phyloP scores from a whole-genome alignment of 1,140 invertebrate genomes.

The Cepaea nemoralis region DNA sequence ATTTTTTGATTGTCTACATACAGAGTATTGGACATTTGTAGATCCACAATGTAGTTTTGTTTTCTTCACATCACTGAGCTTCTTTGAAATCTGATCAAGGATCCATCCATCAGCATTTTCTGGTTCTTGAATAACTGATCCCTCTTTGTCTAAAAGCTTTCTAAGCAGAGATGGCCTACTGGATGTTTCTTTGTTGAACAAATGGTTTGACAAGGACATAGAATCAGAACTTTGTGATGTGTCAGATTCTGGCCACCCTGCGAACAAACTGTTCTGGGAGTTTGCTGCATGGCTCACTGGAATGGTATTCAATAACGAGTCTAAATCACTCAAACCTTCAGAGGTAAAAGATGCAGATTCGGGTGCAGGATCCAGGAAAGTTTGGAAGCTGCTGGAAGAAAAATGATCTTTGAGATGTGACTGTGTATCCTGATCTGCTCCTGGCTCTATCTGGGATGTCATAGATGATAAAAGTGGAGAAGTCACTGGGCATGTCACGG shows the following conservation, averaged over 20 bases:
- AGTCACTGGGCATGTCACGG: neutral
- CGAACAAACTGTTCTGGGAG: neutral
- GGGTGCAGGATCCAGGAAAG: neutral
- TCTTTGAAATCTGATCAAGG: slow-evolving; percentile 8
- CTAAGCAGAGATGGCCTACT: slow-evolving; percentile 17
- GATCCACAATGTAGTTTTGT: neutral
- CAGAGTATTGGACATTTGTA: neutral
- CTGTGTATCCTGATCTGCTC: neutral
- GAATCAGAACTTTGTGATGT: neutral
- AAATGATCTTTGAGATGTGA: neutral
- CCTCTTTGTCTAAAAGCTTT: slow-evolving; percentile 25
- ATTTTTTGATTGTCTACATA: neutral
- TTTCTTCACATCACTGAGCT: neutral
- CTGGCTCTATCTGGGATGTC: no score
- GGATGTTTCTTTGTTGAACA: slow-evolving; percentile 1
- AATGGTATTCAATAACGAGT: neutral
- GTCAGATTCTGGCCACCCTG: no score
- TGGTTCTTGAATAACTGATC: slow-evolving; percentile 23
- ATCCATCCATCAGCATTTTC: slow-evolving; percentile 19
- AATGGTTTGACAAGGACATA: no score
- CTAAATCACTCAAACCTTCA: neutral
- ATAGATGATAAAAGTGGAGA: neutral
- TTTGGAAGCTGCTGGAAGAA: neutral
- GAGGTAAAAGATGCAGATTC: neutral
- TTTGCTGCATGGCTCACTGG: neutral